Percentiles rank a stretch among this genome's conserved stretches.
phyloP scores from a whole-genome alignment of 2,797 vertebrate genomes.

The Arrhamphus sclerolepis region DNA sequence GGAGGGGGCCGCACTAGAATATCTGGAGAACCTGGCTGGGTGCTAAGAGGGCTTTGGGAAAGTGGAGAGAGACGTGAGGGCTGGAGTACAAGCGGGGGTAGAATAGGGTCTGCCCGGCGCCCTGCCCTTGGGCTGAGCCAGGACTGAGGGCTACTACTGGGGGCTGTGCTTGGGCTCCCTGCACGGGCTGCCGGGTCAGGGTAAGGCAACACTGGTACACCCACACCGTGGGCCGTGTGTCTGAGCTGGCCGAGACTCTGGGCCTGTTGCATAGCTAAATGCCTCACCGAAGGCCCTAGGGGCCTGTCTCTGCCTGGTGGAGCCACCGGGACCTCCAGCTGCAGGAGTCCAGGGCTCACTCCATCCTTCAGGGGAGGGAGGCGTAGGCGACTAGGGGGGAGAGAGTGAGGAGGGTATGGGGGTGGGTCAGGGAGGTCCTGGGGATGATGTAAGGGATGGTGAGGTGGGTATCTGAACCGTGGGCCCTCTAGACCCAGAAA shows the following conservation, averaged over 20 bases:
- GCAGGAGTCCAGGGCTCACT: constrained; percentile 92
- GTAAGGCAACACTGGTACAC: constrained; percentile 99
- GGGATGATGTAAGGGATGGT: constrained; percentile 88
- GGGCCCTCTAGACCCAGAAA: constrained; percentile 93
- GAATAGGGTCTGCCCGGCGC: constrained; percentile 93
- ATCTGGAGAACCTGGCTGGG: constrained; percentile 95
- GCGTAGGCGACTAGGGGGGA: constrained; percentile 79
- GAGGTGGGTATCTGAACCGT: constrained; percentile 90
- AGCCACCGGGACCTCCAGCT: constrained; percentile 94
- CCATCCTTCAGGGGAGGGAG: constrained; percentile 88
- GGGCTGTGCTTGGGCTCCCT: constrained; percentile 95
- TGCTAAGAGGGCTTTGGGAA: constrained; percentile 97
- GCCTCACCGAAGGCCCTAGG: constrained; percentile 87
- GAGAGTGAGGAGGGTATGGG: constrained; percentile 87
- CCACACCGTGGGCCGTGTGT: constrained; percentile 99
- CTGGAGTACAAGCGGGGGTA: constrained; percentile 98
- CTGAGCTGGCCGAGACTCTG: constrained; percentile 97
- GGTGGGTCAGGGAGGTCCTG: constrained; percentile 89
- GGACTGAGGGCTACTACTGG: constrained; percentile 93
- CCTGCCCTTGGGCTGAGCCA: constrained; percentile 95
- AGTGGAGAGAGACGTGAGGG: constrained; percentile 97
- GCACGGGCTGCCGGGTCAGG: constrained; percentile 90
- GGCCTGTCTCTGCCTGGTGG: constrained; percentile 86
- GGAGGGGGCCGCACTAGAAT: constrained; percentile 93
- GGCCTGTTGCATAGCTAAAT: constrained; percentile 98